Evolutionary conservation across 2,888 invertebrate genomes (phyloP).

Genomic region (Drosophila nr. fundita): DNA sequence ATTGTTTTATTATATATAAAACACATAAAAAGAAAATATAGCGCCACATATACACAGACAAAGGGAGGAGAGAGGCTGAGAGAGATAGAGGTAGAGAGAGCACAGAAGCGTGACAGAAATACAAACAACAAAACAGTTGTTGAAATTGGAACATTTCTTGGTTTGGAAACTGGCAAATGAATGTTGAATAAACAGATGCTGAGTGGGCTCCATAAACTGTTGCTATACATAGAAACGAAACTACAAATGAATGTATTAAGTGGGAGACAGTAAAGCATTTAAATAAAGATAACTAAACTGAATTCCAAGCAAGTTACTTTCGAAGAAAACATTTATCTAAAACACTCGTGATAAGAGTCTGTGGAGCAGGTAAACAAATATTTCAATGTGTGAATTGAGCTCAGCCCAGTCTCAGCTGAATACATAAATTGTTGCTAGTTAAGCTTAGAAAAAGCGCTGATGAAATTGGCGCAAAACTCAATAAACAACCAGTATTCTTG

Average conservation of each 20-base stretch:
- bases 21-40: constrained; percentile 27
- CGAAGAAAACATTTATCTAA: constrained; percentile 1
- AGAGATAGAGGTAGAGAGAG: background rate
- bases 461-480: background rate
- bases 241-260: constrained; percentile 1
- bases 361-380: constrained; percentile 32
- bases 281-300: constrained; percentile 1
- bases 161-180: constrained; percentile 14
- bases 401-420: constrained; percentile 1
- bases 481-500: constrained; percentile 23
- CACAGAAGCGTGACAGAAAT: constrained; percentile 60
- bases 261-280: background rate
- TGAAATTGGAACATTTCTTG: constrained; percentile 50
- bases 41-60: constrained; percentile 6
- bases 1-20: constrained; percentile 38
- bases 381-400: constrained; percentile 39
- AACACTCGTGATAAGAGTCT: constrained; percentile 18
- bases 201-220: constrained; percentile 8
- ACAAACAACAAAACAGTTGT: constrained; percentile 57
- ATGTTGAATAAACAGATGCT: constrained; percentile 24
- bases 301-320: constrained; percentile 1
- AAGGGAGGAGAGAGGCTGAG: background rate
- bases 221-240: background rate
- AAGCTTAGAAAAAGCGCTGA: background rate
- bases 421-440: background rate